Percentiles rank a stretch among this genome's conserved stretches.
Conservation (phyloP, 2,113 vertebrate genomes). For the Synodontis membranacea region DNA sequence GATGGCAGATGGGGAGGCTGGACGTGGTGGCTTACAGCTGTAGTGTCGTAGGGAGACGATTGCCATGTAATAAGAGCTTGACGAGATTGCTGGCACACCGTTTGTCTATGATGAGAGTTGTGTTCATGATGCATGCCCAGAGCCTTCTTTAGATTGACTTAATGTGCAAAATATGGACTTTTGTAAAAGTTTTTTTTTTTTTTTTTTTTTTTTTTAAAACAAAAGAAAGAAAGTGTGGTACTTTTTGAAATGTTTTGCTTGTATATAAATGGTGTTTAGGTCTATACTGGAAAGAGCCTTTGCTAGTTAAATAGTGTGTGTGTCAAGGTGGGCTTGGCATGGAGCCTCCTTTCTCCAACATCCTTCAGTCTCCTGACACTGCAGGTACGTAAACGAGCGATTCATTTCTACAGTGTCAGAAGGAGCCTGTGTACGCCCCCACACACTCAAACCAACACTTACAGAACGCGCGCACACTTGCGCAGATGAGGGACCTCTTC, state of each 20-base stretch:
- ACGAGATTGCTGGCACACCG: background rate
- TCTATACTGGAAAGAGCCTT: background rate
- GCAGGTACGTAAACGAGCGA: slow-evolving; percentile 49
- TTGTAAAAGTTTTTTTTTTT: too few relatives aligned
- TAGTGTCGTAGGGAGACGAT: slow-evolving; percentile 39
- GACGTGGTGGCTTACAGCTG: slow-evolving; percentile 79
- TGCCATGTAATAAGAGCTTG: background rate
- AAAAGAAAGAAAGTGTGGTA: background rate
- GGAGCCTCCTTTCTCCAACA: slow-evolving; percentile 22
- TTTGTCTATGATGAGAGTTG: background rate
- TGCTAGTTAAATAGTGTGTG: background rate
- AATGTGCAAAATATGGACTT: slow-evolving; percentile 9
- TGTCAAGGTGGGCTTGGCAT: slow-evolving; percentile 26
- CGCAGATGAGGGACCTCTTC: slow-evolving; percentile 26
- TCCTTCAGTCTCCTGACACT: slow-evolving; percentile 46
- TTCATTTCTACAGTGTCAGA: slow-evolving; percentile 44
- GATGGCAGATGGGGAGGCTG: slow-evolving; percentile 88
- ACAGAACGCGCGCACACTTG: background rate
- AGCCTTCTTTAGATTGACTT: background rate
- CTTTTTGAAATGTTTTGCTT: background rate
- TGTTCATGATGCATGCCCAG: background rate
- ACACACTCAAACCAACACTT: background rate
- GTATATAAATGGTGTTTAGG: background rate
- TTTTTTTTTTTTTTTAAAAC: too few relatives aligned
- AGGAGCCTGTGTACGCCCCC: slow-evolving; percentile 20